Evolutionary conservation across 2,797 vertebrate species (phyloP).

Genomic region (Danio albolineatus): DNA sequence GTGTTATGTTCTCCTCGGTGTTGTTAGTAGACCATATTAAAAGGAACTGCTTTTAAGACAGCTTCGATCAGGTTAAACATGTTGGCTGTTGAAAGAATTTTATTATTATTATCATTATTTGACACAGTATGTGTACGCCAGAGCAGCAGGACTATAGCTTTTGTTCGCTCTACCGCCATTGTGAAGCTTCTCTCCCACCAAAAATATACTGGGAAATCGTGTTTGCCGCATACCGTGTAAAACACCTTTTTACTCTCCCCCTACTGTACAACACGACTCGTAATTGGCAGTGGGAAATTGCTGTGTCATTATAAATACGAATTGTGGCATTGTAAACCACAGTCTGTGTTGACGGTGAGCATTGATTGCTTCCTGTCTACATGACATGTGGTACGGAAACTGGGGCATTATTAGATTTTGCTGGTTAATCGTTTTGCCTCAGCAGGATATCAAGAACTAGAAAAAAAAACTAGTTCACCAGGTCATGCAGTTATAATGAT

Average conservation of each 20-base stretch:
- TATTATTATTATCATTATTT: too few relatives aligned
- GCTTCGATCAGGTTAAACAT: not conserved
- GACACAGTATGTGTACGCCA: not conserved
- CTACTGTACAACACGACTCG: not conserved
- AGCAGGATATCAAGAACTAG: not conserved
- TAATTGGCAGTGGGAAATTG: constrained; percentile 27
- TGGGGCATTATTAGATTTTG: not conserved
- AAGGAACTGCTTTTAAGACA: not conserved
- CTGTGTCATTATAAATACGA: constrained; percentile 37
- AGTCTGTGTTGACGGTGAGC: constrained; percentile 14
- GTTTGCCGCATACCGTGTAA: not conserved
- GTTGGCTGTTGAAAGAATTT: too few relatives aligned
- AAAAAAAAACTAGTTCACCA: not conserved
- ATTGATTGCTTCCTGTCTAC: constrained; percentile 43
- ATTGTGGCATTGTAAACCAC: constrained; percentile 22
- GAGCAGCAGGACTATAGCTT: not conserved
- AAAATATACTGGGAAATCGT: not conserved
- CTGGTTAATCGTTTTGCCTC: constrained; percentile 19
- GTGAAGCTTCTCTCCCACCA: not conserved
- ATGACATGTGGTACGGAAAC: constrained; percentile 26
- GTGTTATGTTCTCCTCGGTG: not conserved
- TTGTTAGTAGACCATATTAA: not conserved
- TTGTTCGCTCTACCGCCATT: not conserved
- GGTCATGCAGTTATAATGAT: not conserved
- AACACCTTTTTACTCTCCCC: not conserved